These are phyloP conservation scores for Tachina grossa DNA, from an alignment of 2,888 invertebrate genomes.

Conservation along the genomic window DNA sequence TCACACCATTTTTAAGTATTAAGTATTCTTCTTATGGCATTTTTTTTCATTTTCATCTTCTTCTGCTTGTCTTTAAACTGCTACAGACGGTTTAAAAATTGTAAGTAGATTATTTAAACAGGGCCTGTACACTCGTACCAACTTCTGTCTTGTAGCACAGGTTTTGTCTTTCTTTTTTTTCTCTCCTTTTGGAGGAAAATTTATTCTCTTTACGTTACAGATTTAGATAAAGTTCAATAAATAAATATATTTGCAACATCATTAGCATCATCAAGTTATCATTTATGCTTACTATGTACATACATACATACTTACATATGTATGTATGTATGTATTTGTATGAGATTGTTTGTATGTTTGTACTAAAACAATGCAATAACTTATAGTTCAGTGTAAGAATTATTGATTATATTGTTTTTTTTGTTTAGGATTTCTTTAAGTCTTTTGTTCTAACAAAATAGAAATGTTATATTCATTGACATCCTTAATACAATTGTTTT, in stretches of 20 bases:
- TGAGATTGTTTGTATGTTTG: neutral
- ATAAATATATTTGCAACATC: conserved; percentile 74
- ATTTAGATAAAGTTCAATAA: conserved; percentile 72
- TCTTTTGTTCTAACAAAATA: conserved; percentile 59
- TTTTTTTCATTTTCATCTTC: conserved; percentile 1
- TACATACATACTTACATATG: neutral
- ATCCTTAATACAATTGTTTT: conserved; percentile 48
- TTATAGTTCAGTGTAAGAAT: conserved; percentile 33
- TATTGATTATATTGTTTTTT: conserved; percentile 60
- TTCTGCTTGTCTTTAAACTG: neutral
- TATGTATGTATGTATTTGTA: neutral
- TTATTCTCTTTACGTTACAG: conserved; percentile 59
- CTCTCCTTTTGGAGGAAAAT: conserved; percentile 24
- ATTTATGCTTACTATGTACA: conserved; percentile 8
- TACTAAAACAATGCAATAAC: conserved; percentile 15
- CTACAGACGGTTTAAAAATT: conserved; percentile 12
- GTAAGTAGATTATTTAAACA: conserved; percentile 30
- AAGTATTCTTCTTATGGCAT: conserved; percentile 36
- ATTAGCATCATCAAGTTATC: conserved; percentile 72
- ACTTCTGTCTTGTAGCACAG: conserved; percentile 38
- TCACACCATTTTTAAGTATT: conserved; percentile 71
- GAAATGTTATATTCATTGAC: conserved; percentile 59
- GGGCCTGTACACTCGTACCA: conserved; percentile 6
- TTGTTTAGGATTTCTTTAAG: neutral
- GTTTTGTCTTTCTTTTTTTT: neutral